Evolutionary conservation across 2,797 vertebrate species (phyloP), one percentile per base, ranked within the genome.

Genomic region (Muraenolepis orangiensis): DNA sequence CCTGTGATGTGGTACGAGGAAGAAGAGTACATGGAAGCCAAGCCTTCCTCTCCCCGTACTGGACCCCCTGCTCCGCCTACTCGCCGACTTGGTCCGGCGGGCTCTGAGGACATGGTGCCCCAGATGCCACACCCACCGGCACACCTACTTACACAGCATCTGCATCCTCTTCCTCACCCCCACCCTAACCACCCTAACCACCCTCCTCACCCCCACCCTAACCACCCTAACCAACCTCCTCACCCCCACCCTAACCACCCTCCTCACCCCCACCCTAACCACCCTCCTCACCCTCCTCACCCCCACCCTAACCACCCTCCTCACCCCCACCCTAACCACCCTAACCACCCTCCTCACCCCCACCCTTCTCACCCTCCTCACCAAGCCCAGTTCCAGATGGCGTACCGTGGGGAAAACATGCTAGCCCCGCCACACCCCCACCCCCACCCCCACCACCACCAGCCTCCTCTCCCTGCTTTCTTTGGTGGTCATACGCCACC

Each of bases 1-100:
- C 91, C 77, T 7, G 89, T 80, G 2, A 84, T 93, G 94, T 92
- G 94, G 94, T 94, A 94, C 0, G 93, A 94, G 86, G 91, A 94
- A 81, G 91, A 93, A 76, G 90, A 93, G 32, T 94, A 94, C 87
- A 87, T 93, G 89, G 93, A 93, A 70, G 68, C 87, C 34, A 87
- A 80, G 67, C 81, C 92, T 38, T 85, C 83, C 5, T 88, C 84
- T n/a, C 81, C 88, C 32, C 82, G 84, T 6, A 11, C 71, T 2
- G 70, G 1, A 26, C 23, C 57, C 57, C 57, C 57, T 72, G 93
- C 78, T 36, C 88, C 80, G 72, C 81, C 90, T 76, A 85, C 87
- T 10, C 23, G 57, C 23, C 86, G 78, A 75, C 72, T 88, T 3
- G 80, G 84, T 30, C 88, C 81, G 40, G 78, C 89, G 18, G 77